Conservation (phyloP, 37 sponge, comb jelly and placozoan genomes). For the Geodia barretti region DNA sequence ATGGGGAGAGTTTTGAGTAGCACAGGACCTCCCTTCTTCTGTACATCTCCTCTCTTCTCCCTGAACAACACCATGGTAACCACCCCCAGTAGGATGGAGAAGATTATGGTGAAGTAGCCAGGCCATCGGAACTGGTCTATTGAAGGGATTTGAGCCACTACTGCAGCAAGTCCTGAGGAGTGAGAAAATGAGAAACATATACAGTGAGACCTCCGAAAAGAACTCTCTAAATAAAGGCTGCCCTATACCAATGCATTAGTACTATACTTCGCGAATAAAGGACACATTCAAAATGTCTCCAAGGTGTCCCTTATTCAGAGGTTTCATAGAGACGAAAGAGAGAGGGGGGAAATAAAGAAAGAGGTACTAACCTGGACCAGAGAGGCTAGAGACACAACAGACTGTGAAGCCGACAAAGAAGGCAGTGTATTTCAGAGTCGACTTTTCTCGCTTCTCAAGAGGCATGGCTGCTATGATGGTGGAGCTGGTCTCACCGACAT, state of each 20-base stretch:
- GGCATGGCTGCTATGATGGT: conserved; percentile 4
- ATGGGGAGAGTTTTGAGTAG: background rate
- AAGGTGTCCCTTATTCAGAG: too few relatives aligned
- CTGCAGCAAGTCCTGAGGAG: conserved; percentile 19
- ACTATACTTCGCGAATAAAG: too few relatives aligned
- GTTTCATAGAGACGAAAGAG: too few relatives aligned
- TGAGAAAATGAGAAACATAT: too few relatives aligned
- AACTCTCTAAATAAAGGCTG: too few relatives aligned
- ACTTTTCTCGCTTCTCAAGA: conserved; percentile 25
- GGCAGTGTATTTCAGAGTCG: conserved; percentile 40
- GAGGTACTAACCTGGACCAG: conserved; percentile 40
- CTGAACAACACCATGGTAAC: conserved; percentile 15
- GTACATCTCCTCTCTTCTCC: conserved; percentile 33
- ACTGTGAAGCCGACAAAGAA: conserved; percentile 32
- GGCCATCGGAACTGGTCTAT: conserved; percentile 57
- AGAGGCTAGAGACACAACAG: background rate
- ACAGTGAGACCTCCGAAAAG: too few relatives aligned
- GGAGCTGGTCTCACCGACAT: conserved; percentile 50
- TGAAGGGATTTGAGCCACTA: conserved; percentile 44
- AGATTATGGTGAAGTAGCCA: conserved; percentile 36
- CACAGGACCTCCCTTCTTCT: background rate
- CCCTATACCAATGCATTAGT: too few relatives aligned
- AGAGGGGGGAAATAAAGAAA: too few relatives aligned
- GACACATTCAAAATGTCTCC: too few relatives aligned
- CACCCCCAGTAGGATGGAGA: conserved; percentile 1